Conservation (phyloP, 2,113 vertebrate species). For the Aldabrachelys gigantea region DNA sequence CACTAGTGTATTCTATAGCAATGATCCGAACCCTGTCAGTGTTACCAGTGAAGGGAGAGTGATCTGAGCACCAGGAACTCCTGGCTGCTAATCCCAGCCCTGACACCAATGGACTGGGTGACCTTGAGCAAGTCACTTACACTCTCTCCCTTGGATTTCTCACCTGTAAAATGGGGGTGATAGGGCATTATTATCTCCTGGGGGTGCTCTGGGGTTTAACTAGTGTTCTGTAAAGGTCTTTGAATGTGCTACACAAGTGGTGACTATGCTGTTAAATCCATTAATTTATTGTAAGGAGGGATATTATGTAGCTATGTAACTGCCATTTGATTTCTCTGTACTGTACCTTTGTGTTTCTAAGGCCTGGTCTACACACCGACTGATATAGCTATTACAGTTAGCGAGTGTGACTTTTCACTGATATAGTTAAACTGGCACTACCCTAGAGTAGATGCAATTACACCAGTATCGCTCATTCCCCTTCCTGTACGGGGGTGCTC, state of each 20-base stretch:
- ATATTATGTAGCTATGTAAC: neutral
- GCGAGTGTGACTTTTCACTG: neutral
- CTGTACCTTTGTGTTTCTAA: neutral
- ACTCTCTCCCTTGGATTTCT: neutral
- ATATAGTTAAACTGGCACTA: neutral
- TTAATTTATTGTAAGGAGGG: neutral
- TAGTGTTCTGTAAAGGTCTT: neutral
- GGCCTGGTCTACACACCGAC: neutral
- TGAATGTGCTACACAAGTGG: neutral
- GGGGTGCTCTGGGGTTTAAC: neutral
- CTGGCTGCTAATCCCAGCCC: neutral
- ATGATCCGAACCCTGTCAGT: neutral
- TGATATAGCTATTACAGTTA: neutral
- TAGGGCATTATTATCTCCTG: neutral
- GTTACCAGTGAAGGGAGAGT: neutral
- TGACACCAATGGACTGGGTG: neutral
- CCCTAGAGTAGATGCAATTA: neutral
- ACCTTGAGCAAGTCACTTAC: neutral
- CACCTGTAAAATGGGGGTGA: neutral
- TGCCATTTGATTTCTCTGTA: neutral
- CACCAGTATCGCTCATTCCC: neutral
- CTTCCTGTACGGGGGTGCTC: neutral
- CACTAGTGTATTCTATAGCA: neutral
- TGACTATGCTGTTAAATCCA: neutral
- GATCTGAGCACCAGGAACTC: neutral